A percentile compares a stretch with the other conserved stretches of the same genome.
These are phyloP conservation scores for Myopa testacea DNA, from an alignment of 2,888 invertebrate species.

Conservation along the genomic window DNA sequence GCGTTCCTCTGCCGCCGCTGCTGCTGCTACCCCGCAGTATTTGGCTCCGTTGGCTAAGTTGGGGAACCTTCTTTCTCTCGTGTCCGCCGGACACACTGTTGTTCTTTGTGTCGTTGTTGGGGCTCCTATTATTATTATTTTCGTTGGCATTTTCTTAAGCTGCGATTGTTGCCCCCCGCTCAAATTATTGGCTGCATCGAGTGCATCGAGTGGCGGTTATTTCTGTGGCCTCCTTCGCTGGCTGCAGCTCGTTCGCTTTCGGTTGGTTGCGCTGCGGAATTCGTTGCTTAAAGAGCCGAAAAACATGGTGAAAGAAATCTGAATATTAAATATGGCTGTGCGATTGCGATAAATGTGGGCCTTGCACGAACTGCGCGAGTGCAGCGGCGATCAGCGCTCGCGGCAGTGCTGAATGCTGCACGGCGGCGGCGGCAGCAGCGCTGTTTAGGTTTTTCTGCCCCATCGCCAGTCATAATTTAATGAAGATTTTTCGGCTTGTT, in stretches of 20 bases:
- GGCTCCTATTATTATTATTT: conserved; percentile 18
- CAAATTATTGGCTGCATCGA: conserved; percentile 38
- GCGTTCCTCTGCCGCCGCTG: conserved; percentile 30
- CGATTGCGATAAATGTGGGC: conserved; percentile 47
- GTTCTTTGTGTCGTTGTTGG: conserved; percentile 17
- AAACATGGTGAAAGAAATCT: conserved; percentile 46
- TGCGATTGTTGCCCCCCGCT: conserved; percentile 28
- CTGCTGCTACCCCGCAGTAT: background rate
- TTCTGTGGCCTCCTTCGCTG: background rate
- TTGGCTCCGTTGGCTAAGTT: background rate
- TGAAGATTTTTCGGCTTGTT: conserved; percentile 47
- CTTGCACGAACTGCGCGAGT: conserved; percentile 45
- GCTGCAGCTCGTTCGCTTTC: background rate
- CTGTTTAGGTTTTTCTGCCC: background rate
- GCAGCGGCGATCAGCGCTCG: conserved; percentile 21
- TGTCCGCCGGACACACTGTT: background rate
- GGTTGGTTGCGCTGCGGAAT: background rate
- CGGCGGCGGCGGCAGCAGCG: conserved; percentile 5
- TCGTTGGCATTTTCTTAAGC: conserved; percentile 9
- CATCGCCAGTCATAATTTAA: conserved; percentile 44
- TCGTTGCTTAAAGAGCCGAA: background rate
- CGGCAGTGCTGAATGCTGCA: conserved; percentile 6
- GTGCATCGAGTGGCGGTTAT: background rate
- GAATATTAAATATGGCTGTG: conserved; percentile 52
- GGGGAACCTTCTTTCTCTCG: background rate